phyloP scores from a whole-genome alignment of 2,888 invertebrate genomes.

The Synanthedon andrenaeformis region DNA sequence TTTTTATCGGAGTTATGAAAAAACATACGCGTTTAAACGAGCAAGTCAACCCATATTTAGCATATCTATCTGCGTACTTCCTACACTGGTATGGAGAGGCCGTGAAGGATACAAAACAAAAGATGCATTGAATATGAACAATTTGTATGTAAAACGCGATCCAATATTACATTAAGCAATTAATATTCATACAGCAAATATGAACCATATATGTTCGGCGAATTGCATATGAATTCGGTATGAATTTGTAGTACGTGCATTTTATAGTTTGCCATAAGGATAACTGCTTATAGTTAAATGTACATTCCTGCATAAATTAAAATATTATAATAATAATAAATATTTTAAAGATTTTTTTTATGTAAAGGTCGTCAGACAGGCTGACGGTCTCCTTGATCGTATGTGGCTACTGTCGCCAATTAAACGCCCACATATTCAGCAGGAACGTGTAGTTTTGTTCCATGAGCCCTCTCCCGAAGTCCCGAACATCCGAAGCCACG shows the following conservation, averaged over 20 bases:
- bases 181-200: constrained; percentile 46
- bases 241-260: constrained; percentile 45
- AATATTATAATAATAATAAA: no score
- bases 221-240: constrained; percentile 44
- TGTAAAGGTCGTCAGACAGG: no score
- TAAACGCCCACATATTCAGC: no score
- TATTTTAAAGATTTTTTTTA: no score
- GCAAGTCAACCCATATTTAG: neutral
- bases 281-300: constrained; percentile 37
- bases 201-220: constrained; percentile 41
- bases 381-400: no score
- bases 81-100: constrained; percentile 11
- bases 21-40: neutral
- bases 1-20: neutral
- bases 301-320: no score
- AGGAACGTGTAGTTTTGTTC: no score
- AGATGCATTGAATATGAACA: constrained; percentile 23
- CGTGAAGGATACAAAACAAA: constrained; percentile 33
- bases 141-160: constrained; percentile 25
- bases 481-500: no score
- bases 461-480: no score
- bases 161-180: constrained; percentile 22
- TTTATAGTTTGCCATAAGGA: constrained; percentile 36
- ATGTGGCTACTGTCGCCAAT: no score
- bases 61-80: neutral